These are phyloP conservation scores for Aegithalos caudatus DNA, from an alignment of 2,113 vertebrate species.

Conservation along the genomic window DNA sequence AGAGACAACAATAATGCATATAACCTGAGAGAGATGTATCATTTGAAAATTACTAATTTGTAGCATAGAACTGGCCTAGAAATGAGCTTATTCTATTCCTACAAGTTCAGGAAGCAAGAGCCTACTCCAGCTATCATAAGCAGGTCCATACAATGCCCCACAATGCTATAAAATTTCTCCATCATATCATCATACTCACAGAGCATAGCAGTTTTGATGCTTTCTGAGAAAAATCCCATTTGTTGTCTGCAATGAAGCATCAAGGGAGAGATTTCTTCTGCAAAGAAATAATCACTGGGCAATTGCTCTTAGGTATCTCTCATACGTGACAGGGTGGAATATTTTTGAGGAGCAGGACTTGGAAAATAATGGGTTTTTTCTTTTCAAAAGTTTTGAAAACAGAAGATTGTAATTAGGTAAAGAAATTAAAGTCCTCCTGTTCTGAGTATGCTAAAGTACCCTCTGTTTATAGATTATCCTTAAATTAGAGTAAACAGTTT, in stretches of 20 bases:
- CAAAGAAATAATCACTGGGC: not conserved
- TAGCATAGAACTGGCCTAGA: not conserved
- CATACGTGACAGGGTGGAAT: rapidly evolving
- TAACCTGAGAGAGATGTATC: not conserved
- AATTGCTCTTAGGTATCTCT: not conserved
- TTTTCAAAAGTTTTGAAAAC: not conserved
- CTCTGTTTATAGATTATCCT: not conserved
- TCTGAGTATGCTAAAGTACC: not conserved
- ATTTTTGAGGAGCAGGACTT: not conserved
- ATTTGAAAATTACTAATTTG: not conserved
- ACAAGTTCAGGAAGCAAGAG: not conserved
- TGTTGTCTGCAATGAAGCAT: not conserved
- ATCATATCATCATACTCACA: not conserved
- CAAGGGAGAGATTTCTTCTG: not conserved
- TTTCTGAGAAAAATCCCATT: not conserved
- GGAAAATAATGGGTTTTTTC: not conserved
- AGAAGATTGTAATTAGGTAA: not conserved
- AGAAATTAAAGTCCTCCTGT: not conserved
- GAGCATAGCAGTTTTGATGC: not conserved
- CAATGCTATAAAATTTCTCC: not conserved
- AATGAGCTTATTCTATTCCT: not conserved
- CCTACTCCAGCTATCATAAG: not conserved
- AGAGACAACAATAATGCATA: not conserved
- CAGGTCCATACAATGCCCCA: not conserved
- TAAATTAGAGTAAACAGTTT: not conserved